A percentile compares a stretch with the other conserved stretches of the same genome.
These are phyloP conservation scores for Dynastes grantii DNA, from an alignment of 2,888 invertebrate species.

Conservation along the genomic window DNA sequence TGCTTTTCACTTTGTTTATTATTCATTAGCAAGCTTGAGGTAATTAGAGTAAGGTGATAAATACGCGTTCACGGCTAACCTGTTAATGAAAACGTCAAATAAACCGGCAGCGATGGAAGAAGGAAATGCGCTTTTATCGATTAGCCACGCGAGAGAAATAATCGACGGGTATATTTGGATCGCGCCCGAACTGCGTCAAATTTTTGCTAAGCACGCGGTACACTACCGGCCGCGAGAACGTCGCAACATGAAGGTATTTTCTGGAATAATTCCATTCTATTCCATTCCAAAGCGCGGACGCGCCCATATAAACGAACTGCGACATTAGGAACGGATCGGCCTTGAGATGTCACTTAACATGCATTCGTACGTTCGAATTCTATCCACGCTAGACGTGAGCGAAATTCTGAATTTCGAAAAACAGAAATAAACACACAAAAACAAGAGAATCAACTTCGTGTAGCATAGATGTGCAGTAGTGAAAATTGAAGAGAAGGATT, in stretches of 20 bases:
- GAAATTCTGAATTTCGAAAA: slow-evolving; percentile 7
- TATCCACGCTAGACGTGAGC: slow-evolving; percentile 19
- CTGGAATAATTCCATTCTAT: slow-evolving; percentile 33
- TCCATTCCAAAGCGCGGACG: slow-evolving; percentile 16
- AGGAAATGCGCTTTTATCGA: slow-evolving; percentile 20
- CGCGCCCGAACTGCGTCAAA: slow-evolving; percentile 9
- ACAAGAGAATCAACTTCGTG: neutral
- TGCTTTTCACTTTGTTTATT: neutral
- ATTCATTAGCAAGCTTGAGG: neutral
- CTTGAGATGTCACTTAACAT: slow-evolving; percentile 28
- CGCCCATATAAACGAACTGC: slow-evolving; percentile 20
- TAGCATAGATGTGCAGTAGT: neutral
- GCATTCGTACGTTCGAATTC: slow-evolving; percentile 31
- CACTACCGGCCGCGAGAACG: neutral
- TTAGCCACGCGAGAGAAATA: neutral
- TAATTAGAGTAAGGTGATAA: neutral
- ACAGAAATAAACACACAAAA: neutral
- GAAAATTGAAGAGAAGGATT: slow-evolving; percentile 19
- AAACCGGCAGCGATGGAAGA: neutral
- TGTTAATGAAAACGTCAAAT: slow-evolving; percentile 7
- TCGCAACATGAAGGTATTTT: slow-evolving; percentile 25
- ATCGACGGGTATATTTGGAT: neutral
- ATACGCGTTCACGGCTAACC: neutral
- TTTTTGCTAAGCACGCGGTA: slow-evolving; percentile 31
- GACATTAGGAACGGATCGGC: slow-evolving; percentile 30